Evolutionary conservation across 2,113 vertebrate species (phyloP).

Genomic region (Rhea pennata): DNA sequence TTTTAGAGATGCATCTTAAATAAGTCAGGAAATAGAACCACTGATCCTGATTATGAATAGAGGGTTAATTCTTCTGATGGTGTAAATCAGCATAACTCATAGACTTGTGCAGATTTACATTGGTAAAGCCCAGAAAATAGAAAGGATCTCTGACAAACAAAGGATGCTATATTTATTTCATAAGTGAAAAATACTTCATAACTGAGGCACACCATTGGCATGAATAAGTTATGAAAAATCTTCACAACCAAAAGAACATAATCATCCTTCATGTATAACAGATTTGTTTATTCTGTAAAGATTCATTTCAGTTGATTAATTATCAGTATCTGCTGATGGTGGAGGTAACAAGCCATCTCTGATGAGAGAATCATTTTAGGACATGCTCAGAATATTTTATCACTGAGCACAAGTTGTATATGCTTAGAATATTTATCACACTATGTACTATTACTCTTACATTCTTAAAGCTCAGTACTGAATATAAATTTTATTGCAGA

Average conservation of each 20-base stretch:
- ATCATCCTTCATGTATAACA: conserved; percentile 83
- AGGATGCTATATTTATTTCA: conserved; percentile 72
- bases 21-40: not conserved
- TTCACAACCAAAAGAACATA: conserved; percentile 81
- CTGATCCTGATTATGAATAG: not conserved
- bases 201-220: conserved; percentile 65
- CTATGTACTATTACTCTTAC: conserved; percentile 25
- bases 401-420: conserved; percentile 61
- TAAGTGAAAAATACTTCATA: conserved; percentile 70
- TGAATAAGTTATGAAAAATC: conserved; percentile 82
- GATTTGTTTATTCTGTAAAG: conserved; percentile 86
- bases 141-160: conserved; percentile 59
- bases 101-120: conserved; percentile 8
- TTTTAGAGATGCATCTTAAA: conserved; percentile 6
- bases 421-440: conserved; percentile 76
- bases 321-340: conserved; percentile 81
- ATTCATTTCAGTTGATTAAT: conserved; percentile 86
- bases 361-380: conserved; percentile 79
- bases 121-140: conserved; percentile 31
- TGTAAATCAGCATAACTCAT: not conserved
- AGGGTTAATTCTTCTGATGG: conserved; percentile 3
- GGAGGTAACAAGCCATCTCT: conserved; percentile 78
- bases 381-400: conserved; percentile 82
- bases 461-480: conserved; percentile 21
- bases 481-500: conserved; percentile 25